Base-by-base conservation (phyloP, 1,140 invertebrate genomes). In the Telenomus remus region DNA sequence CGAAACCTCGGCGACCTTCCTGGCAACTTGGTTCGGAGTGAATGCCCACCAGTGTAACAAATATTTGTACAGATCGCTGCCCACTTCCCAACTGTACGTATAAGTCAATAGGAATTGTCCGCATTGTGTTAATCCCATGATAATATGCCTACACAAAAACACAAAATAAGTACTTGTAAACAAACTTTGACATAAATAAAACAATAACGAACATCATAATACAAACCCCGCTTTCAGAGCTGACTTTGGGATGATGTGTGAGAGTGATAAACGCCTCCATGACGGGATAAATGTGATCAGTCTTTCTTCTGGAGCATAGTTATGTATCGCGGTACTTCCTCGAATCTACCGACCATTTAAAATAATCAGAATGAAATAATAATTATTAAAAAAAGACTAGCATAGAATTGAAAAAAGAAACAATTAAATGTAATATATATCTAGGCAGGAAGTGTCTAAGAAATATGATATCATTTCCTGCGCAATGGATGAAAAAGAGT, bases 91-190 rank as follows among this genome's bases (percentile, higher is more conserved):
- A 35, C 83, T 90, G 70, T 91, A 91, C 6, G 93, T 94, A 84
- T 97, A 97, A 55, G 95, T 97, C 54, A 98, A 86, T 59, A 98
- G 90, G 90, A 95, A 97, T 85, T 96, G 94, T 7, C 96, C 96
- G 89, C 96, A 97, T 80, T 95, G 93, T 16, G 95, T 96, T 78
- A 97, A 94, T 7, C 97, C 97, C 92, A 98, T 95, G 83, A 97
- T 95, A 39, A 97, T 92, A 88, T 98, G 95, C 66, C 91, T 92
- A 71, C 80, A 87, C 84, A 85, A 82, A 76, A 61, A 71, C 80
- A 87, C 84, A 85, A 82, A 76, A 61, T 54, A 8, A 12, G 37
- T 12, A n/a, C 37, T 14, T 37, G 15, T 39, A n/a, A 49, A 55
- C 34, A n/a, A 39, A 2, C 15, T 37, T 39, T 9, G 44, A 33